Evolutionary conservation across 2,888 invertebrate species (phyloP).

Genomic region (Pammene aurita): DNA sequence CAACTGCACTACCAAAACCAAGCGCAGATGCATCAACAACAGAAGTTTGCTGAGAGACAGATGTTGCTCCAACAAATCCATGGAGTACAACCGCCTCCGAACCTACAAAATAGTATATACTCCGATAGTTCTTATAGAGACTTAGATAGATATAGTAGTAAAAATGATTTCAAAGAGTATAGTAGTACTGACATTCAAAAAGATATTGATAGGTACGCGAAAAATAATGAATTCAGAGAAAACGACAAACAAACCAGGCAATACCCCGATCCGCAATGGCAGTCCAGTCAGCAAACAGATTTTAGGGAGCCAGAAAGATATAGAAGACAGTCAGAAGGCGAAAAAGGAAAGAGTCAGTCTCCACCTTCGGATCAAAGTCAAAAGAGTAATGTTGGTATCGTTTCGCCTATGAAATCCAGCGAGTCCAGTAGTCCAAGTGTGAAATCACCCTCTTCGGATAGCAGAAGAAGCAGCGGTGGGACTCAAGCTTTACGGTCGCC

Average conservation of each 20-base stretch:
- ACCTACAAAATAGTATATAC: constrained; percentile 78
- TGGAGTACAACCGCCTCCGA: constrained; percentile 79
- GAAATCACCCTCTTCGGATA: constrained; percentile 79
- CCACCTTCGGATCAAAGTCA: constrained; percentile 67
- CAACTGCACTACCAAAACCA: constrained; percentile 86
- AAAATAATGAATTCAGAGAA: constrained; percentile 72
- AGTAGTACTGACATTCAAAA: constrained; percentile 71
- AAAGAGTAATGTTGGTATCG: constrained; percentile 60
- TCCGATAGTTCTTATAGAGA: constrained; percentile 78
- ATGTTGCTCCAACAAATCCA: constrained; percentile 84
- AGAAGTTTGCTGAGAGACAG: constrained; percentile 85
- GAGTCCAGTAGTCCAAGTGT: constrained; percentile 77
- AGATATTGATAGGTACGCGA: constrained; percentile 69
- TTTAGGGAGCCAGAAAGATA: constrained; percentile 68
- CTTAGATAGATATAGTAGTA: constrained; percentile 75
- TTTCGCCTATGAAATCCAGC: constrained; percentile 78
- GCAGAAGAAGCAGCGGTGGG: constrained; percentile 78
- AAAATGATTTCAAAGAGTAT: constrained; percentile 74
- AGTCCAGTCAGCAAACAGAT: constrained; percentile 65
- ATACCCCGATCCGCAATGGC: constrained; percentile 73
- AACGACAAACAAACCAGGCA: constrained; percentile 70
- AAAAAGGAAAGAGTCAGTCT: constrained; percentile 66
- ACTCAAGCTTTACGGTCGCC: constrained; percentile 90
- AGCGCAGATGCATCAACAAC: constrained; percentile 85
- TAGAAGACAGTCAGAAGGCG: constrained; percentile 63